A percentile compares a stretch with the other conserved stretches of the same genome.
These are phyloP conservation scores for Polymixis flavicincta DNA, from an alignment of 2,888 invertebrate species.

Conservation along the genomic window DNA sequence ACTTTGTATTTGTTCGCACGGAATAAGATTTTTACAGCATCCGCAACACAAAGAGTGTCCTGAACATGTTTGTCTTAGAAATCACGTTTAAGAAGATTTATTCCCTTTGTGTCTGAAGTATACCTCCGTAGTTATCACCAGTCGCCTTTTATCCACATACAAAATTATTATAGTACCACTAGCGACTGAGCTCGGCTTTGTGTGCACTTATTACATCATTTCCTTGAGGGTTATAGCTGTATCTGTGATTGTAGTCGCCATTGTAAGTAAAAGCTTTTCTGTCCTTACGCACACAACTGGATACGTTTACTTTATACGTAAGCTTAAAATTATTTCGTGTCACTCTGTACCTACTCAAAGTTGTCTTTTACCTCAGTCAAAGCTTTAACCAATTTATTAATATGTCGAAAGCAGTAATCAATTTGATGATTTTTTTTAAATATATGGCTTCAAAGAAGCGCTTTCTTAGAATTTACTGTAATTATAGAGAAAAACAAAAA, in stretches of 20 bases:
- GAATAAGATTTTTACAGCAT: slow-evolving; percentile 40
- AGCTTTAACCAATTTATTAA: slow-evolving; percentile 25
- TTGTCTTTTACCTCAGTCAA: slow-evolving; percentile 17
- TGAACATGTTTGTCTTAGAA: slow-evolving; percentile 52
- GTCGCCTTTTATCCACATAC: slow-evolving; percentile 48
- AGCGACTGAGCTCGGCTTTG: slow-evolving; percentile 49
- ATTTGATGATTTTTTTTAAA: slow-evolving; percentile 20
- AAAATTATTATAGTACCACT: slow-evolving; percentile 48
- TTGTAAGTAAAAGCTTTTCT: slow-evolving; percentile 28
- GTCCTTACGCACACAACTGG: background rate
- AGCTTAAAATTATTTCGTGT: background rate
- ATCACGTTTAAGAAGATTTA: slow-evolving; percentile 49
- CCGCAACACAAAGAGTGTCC: slow-evolving; percentile 49
- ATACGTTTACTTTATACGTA: background rate
- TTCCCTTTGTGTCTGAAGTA: slow-evolving; percentile 43
- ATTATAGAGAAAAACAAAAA: background rate
- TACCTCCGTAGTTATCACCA: slow-evolving; percentile 41
- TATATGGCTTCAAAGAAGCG: slow-evolving; percentile 7
- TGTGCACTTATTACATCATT: slow-evolving; percentile 53
- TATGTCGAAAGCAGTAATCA: slow-evolving; percentile 31
- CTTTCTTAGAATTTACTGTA: background rate
- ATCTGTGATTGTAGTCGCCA: slow-evolving; percentile 14
- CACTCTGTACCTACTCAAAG: background rate
- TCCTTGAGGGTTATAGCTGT: slow-evolving; percentile 34
- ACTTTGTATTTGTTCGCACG: slow-evolving; percentile 39